Evolutionary conservation across 2,113 vertebrate genomes (phyloP), one percentile per base, ranked within the genome.

Genomic region (Ptilonorhynchus violaceus): DNA sequence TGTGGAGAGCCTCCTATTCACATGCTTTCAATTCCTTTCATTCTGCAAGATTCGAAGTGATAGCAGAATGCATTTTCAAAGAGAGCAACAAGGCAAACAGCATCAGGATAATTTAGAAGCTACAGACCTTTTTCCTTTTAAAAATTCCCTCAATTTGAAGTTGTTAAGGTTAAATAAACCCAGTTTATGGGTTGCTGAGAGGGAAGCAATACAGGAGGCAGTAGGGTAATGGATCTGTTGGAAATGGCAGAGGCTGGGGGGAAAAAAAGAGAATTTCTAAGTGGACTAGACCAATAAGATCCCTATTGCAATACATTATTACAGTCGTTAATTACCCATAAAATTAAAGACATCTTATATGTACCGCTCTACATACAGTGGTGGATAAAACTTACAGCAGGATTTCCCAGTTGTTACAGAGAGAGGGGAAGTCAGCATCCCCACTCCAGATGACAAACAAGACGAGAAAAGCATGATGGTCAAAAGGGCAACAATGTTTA

Each of bases 401-500:
- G 91, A 53, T 58, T 76, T 72, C 66, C 53, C 7, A 28, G 41
- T 5, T 28, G 46, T 67, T 41, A 60, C 22, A 23, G 39, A 35
- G 5, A 37, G n/a, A 70, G 39, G 69, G 58, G 58, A 68, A 56
- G 68, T 62, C 25, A 72, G 55, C 77, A 63, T 68, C 60, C 67
- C 78, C 46, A 24, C 74, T 31, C 47, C 75, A 86, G 81, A 94
- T 52, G n/a, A 85, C 78, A 96, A 89, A 96, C 59, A 96, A 85
- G 90, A 93, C 0, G 37, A 96, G 91, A 93, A 96, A 97, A 97
- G 53, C 83, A 91, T 50, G 91, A 92, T 95, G 88, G 91, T 95
- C 94, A 89, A 88, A 95, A 94, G 86, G 95, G 95, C 91, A 96
- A 87, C 92, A 89, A 74, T 89, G 95, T 93, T 96, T 76, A 77